Conservation (phyloP, 2,797 vertebrate species). For the Hydrophis major region DNA sequence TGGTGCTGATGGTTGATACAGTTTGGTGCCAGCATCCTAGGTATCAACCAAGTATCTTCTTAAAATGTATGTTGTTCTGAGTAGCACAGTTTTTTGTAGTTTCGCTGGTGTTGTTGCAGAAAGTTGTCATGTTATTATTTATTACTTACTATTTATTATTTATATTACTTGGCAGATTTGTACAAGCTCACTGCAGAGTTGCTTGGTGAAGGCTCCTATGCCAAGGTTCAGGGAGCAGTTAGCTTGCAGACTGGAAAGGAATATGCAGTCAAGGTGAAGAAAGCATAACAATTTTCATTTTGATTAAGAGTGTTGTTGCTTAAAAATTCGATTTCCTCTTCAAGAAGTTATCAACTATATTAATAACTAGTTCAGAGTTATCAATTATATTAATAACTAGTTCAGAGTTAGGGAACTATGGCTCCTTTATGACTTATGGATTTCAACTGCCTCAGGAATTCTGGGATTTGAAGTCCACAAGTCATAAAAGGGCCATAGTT, state of each 20-base stretch:
- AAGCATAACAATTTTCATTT: not conserved
- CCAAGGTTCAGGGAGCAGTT: constrained; percentile 93
- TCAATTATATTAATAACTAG: not conserved
- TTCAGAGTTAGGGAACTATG: not conserved
- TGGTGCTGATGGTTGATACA: too few species aligned
- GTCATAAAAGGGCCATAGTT: not conserved
- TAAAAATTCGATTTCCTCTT: not conserved
- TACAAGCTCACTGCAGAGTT: constrained; percentile 92
- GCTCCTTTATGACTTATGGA: not conserved
- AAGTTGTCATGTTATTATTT: not conserved
- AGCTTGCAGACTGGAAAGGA: constrained; percentile 90
- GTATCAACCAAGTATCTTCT: too few species aligned
- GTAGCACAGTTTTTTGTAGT: too few species aligned
- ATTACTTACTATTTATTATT: not conserved
- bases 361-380: not conserved
- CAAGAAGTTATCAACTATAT: not conserved
- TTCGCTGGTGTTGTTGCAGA: too few species aligned
- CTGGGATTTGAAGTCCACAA: not conserved
- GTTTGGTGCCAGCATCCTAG: too few species aligned
- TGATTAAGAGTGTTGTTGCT: not conserved
- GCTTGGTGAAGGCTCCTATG: constrained; percentile 91
- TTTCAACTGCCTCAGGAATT: not conserved
- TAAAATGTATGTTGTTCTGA: too few species aligned
- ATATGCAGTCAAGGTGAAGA: constrained; percentile 90
- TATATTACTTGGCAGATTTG: constrained; percentile 75